Base-by-base conservation (phyloP, 2,797 vertebrate species). In the Neomorphus geoffroyi region DNA sequence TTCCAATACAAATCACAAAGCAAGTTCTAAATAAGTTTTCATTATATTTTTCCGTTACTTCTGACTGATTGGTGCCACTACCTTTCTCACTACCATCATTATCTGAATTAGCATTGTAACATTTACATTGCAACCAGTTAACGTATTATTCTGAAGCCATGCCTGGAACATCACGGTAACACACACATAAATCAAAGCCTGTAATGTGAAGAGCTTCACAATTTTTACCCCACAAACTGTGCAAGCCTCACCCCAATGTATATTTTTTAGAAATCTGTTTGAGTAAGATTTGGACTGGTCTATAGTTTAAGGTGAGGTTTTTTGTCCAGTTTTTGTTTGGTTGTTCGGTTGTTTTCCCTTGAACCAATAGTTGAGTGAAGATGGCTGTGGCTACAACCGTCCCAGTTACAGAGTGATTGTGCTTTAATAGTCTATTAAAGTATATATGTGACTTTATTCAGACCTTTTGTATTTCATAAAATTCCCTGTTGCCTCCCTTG, bases 241-340 rank as follows among this genome's bases (percentile, higher is more conserved):
- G 2, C 13, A 80, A 23, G 8, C 13, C 54, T 81, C 7, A 2
- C 6, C 27, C 5, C 8, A 39, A 4, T 2, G 4, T 14, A 9
- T 46, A 30, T 79, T 28, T 56, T 78, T 75, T 61, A 1, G 8
- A 74, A 79, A 58, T 8, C 3, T 48, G 3, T 39, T 72, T 77
- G 19, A 28, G 17, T 56, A 77, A 43, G 8, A 67, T 58, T 61
- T 61, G 72, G 37, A 18, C 15, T 22, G 54, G 1, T 84, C 85
- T 53, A 16, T 23, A 13, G n/a, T 43, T 80, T 58, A 48, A 15
- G 18, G 3, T 19, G 14, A 11, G 8, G 11, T 37, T 37, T 70
- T 26, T 27, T 26, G 22, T 32, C 43, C 11, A 41, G 11, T 51
- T 51, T 70, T 37, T n/a, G 2, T 18, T 23, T 27, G 4, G 45